Evolutionary conservation across 2,113 vertebrate genomes (phyloP), one percentile per base, ranked within the genome.

Genomic region (Melanotaenia duboulayi): DNA sequence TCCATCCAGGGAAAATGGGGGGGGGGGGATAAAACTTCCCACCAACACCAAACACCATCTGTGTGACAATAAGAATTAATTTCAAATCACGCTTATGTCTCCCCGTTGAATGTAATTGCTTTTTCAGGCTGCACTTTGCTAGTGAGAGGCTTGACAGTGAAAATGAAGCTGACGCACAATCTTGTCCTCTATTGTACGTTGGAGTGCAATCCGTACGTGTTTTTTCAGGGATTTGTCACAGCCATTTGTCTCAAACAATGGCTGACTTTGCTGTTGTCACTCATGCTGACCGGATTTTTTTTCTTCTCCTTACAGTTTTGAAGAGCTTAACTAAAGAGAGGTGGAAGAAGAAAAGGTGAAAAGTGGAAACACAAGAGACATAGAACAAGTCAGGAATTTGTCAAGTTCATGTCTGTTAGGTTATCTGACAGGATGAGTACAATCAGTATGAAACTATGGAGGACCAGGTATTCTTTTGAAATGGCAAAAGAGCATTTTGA

Each of bases 21-120:
- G 14, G 17, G 22, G 32, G 56, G 44, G 37, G n/a, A 48, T 48
- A 70, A 62, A 52, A 24, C 13, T 57, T 14, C 8, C n/a, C 10
- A 40, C 42, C 51, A 2, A 19, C 52, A 35, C 79, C 72, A 65
- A 2, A 19, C 52, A 35, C 79, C 72, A 65, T 78, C 81, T 74
- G 46, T 64, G 59, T 85, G 71, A 90, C 85, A 91, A 86, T 76
- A 35, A 73, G 77, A 84, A 91, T 89, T 81, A 55, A 90, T 86
- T 86, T 86, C 78, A 86, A 84, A 81, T 85, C 68, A 68, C 22
- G 35, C 46, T 3, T 69, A 78, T 16, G 57, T 80, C 70, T 83
- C 80, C 48, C 50, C 66, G 70, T 87, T 89, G 85, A 87, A 64
- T 32, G 12, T 84, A 89, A 91, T 91, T 87, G 80, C 80, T 78